Evolutionary conservation across 2,888 invertebrate genomes (phyloP).

Genomic region (Rapana venosa): DNA sequence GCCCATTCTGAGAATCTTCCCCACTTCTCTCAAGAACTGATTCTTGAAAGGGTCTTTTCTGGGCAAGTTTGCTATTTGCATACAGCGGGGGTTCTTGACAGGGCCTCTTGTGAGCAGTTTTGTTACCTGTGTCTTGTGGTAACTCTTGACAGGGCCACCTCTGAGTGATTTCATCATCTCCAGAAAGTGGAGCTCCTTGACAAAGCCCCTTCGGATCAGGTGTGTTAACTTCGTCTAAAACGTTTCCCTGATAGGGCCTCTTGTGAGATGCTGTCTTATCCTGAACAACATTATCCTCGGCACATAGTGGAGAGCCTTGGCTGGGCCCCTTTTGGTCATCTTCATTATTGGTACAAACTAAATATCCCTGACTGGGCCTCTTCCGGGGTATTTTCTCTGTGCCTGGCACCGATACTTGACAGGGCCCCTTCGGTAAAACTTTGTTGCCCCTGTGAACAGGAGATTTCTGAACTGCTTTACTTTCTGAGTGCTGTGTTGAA

Average conservation of each 20-base stretch:
- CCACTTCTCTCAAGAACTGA: too few species aligned
- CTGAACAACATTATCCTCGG: not conserved
- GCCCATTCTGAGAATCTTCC: too few species aligned
- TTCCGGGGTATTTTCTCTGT: not conserved
- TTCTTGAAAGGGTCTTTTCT: not conserved
- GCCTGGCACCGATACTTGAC: not conserved
- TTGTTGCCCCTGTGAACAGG: too few species aligned
- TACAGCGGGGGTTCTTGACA: not conserved
- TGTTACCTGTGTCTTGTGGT: not conserved
- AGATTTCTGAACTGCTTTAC: too few species aligned
- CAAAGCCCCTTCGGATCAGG: not conserved
- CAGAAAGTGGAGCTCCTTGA: not conserved
- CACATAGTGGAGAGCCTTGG: not conserved
- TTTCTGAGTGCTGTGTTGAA: too few species aligned
- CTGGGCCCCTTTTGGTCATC: not conserved
- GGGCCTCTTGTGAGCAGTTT: not conserved
- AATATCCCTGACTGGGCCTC: not conserved
- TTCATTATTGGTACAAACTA: not conserved
- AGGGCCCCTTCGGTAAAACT: not conserved
- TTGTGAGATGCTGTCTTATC: too few species aligned
- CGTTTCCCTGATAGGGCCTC: too few species aligned
- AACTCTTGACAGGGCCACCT: not conserved
- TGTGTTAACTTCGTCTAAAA: too few species aligned
- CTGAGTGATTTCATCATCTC: not conserved
- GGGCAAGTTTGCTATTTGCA: not conserved